These are phyloP conservation scores for Balaenoptera acutorostrata DNA, from an alignment of 2,113 vertebrate genomes.

Conservation along the genomic window DNA sequence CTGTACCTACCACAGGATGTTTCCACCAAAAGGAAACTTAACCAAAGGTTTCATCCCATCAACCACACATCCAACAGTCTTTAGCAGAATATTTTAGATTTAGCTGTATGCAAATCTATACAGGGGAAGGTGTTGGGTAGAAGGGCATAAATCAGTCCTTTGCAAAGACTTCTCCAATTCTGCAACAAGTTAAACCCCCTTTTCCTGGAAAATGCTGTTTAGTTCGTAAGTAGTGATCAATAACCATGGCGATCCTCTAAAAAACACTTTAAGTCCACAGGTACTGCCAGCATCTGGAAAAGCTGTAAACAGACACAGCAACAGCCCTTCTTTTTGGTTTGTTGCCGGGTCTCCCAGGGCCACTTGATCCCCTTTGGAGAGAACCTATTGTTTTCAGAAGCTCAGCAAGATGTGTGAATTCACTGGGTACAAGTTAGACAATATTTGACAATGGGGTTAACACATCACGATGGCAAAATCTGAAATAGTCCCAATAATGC, in stretches of 20 bases:
- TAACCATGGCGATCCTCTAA: conserved; percentile 91
- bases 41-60: conserved; percentile 85
- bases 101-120: conserved; percentile 86
- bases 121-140: conserved; percentile 84
- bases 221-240: conserved; percentile 93
- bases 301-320: conserved; percentile 88
- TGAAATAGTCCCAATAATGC: conserved; percentile 91
- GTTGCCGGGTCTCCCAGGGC: conserved; percentile 91
- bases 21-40: conserved; percentile 86
- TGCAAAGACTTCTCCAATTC: conserved; percentile 91
- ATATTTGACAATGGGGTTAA: conserved; percentile 88
- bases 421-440: conserved; percentile 87
- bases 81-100: conserved; percentile 84
- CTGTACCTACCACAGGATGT: conserved; percentile 91
- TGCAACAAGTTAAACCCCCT: conserved; percentile 87
- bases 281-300: conserved; percentile 90
- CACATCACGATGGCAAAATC: conserved; percentile 87
- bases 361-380: conserved; percentile 87
- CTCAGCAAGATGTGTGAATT: conserved; percentile 88
- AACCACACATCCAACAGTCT: conserved; percentile 88
- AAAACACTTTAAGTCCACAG: conserved; percentile 88
- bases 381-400: conserved; percentile 90
- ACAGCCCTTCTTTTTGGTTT: conserved; percentile 89
- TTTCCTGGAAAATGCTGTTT: conserved; percentile 86
- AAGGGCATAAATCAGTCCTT: conserved; percentile 89